These are phyloP conservation scores for Atta cephalotes DNA, from an alignment of 1,140 invertebrate genomes.

Conservation along the genomic window DNA sequence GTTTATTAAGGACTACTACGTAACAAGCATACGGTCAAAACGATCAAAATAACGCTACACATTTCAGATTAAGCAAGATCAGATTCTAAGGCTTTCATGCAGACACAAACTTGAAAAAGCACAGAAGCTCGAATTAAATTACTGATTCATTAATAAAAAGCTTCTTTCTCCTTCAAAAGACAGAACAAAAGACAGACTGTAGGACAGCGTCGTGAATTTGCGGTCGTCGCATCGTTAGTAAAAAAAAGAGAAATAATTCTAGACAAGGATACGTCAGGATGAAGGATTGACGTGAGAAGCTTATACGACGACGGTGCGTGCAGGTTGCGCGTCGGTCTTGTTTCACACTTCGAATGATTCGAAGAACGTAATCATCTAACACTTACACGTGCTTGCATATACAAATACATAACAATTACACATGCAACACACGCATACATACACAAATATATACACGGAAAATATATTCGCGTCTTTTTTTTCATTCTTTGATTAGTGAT, in stretches of 20 bases:
- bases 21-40: background rate
- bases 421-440: background rate
- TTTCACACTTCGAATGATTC: conserved; percentile 34
- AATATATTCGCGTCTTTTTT: conserved; percentile 14
- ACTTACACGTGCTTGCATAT: background rate
- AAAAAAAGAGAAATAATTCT: conserved; percentile 18
- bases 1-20: background rate
- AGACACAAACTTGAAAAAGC: background rate
- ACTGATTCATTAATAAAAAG: conserved; percentile 14
- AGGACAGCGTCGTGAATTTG: conserved; percentile 33
- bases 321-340: conserved; percentile 48
- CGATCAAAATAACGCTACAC: background rate
- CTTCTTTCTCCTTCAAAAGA: conserved; percentile 29
- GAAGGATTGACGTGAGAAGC: conserved; percentile 29
- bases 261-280: conserved; percentile 24
- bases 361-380: conserved; percentile 35
- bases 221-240: background rate
- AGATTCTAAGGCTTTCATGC: conserved; percentile 11
- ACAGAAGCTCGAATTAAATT: background rate
- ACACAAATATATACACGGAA: background rate
- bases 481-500: conserved; percentile 31
- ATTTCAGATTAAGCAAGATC: background rate
- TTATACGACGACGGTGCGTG: conserved; percentile 54
- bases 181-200: conserved; percentile 36
- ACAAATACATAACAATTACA: conserved; percentile 5